A percentile compares a stretch with the other conserved stretches of the same genome.
Evolutionary conservation across 2,797 vertebrate genomes (phyloP).

Genomic region (Anguilla anguilla): DNA sequence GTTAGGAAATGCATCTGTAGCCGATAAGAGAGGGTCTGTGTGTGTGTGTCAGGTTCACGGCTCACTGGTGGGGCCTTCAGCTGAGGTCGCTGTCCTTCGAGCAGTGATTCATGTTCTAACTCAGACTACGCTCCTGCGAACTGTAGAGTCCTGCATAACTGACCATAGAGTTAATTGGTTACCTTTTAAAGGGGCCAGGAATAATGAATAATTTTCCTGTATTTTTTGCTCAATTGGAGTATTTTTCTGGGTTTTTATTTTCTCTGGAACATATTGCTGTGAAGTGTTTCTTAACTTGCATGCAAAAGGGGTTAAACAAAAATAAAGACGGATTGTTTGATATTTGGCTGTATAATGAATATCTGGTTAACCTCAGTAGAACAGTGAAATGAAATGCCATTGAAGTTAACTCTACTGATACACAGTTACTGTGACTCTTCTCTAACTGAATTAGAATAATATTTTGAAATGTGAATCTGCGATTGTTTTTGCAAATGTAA

Average conservation of each 20-base stretch:
- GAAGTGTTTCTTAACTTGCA: background rate
- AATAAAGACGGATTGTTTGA: background rate
- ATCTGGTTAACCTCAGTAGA: background rate
- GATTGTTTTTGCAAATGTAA: background rate
- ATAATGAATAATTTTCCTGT: too few species aligned
- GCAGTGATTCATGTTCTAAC: too few species aligned
- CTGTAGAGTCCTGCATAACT: too few species aligned
- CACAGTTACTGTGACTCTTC: background rate
- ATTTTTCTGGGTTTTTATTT: background rate
- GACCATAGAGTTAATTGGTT: too few species aligned
- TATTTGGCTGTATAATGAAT: background rate
- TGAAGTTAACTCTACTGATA: background rate
- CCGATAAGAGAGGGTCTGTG: background rate
- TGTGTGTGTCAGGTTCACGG: too few species aligned
- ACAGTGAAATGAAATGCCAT: background rate
- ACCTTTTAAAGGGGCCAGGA: too few species aligned
- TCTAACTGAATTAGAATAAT: background rate
- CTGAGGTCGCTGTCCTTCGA: too few species aligned
- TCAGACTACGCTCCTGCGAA: too few species aligned
- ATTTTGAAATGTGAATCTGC: background rate
- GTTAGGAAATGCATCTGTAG: background rate
- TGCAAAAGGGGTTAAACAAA: background rate
- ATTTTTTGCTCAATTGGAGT: background rate
- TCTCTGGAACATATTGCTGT: too few species aligned
- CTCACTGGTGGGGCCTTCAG: too few species aligned